phyloP scores from a whole-genome alignment of 2,113 vertebrate genomes.

The Tyto alba region DNA sequence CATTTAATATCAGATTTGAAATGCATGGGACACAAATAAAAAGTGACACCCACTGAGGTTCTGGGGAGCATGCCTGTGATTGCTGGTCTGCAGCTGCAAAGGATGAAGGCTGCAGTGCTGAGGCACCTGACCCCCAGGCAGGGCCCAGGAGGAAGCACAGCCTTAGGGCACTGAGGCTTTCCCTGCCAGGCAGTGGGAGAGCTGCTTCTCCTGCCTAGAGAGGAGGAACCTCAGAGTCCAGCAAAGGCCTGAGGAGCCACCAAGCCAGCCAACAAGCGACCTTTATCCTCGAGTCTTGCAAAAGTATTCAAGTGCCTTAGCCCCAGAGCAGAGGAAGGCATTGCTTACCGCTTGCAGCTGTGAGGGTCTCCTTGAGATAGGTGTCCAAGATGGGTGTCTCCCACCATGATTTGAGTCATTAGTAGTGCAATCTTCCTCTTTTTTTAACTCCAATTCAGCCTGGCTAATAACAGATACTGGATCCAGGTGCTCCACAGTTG shows the following conservation, averaged over 20 bases:
- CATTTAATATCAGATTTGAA: neutral
- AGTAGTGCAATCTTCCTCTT: neutral
- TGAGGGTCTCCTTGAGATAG: neutral
- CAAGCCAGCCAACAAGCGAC: neutral
- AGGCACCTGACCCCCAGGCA: neutral
- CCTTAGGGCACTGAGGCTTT: neutral
- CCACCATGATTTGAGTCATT: neutral
- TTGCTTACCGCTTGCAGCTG: neutral
- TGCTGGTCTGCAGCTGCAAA: accelerated
- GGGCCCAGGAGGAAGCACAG: neutral
- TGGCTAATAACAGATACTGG: neutral
- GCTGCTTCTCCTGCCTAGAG: neutral
- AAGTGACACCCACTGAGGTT: neutral
- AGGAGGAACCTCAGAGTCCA: neutral
- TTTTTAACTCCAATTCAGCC: neutral
- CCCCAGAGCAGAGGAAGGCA: neutral
- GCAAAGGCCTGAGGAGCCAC: neutral
- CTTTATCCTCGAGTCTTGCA: neutral
- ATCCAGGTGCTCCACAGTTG: neutral
- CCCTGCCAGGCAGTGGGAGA: neutral
- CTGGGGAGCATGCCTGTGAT: neutral
- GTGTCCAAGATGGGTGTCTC: neutral
- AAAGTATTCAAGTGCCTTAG: neutral
- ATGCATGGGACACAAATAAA: neutral
- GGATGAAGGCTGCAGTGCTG: neutral